Evolutionary conservation across 2,113 vertebrate species (phyloP), one percentile per base, ranked within the genome.

Genomic region (Otolemur garnettii): DNA sequence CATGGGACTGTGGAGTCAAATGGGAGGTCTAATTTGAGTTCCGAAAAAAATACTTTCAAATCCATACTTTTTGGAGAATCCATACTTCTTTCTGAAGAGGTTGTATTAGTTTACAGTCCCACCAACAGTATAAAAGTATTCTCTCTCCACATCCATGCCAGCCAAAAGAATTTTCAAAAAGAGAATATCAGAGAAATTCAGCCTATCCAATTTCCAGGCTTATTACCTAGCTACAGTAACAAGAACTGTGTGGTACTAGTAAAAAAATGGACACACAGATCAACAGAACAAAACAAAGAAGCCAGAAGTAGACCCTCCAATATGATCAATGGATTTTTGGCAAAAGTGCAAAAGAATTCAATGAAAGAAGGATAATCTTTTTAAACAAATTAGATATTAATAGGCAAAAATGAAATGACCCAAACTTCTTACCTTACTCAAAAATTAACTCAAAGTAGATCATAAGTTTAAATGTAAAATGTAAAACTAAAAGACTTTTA

Each of bases 401-500:
- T 4, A 26, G 35, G 35, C 72, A 90, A 86, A 80, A 57, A 80
- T 28, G 35, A 64, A 50, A 8, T 50, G 17, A 66, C 38, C 57
- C 66, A 85, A 89, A 85, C 28, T 14, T 84, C 7, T 66, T 2
- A 72, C 28, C 22, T 83, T 64, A 71, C 38, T 60, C 14, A 80
- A 75, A 82, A 91, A 86, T 81, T 72, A 87, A 85, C n/a, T 57
- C 26, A 69, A 77, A 83, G 75, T 50, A 30, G 13, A 83, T 69
- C n/a, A 42, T 17, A 79, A 24, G 26, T 35, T 90, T 80, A 66
- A 72, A 60, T 81, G 13, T 59, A 93, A 78, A 78, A 69, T 59
- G 72, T 68, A 80, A 87, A 87, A 68, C 19, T 66, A 30, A 30
- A 66, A 79, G 57, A 64, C 72, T 60, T 83, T 62, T n/a, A 66